These are phyloP conservation scores for Aplysina aerophoba DNA, from an alignment of 37 sponge, comb jelly and placozoan genomes.

Conservation along the genomic window DNA sequence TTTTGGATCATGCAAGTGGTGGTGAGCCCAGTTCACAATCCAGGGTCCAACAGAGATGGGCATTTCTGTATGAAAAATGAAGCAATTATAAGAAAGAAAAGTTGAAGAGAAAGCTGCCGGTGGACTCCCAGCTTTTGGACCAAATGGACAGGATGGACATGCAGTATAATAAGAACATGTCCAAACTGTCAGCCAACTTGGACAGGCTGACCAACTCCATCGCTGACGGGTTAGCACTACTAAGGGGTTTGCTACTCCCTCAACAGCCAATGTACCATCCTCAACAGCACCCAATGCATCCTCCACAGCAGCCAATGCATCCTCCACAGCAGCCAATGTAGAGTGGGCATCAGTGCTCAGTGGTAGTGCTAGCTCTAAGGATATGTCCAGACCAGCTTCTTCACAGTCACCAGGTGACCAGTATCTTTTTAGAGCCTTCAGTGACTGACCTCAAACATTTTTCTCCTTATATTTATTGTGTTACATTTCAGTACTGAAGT, in stretches of 20 bases:
- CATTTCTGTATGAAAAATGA: not conserved
- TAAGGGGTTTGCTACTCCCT: not conserved
- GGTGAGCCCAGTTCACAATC: no score
- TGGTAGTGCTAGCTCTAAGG: no score
- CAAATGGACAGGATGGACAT: not conserved
- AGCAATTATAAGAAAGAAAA: not conserved
- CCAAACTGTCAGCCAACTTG: not conserved
- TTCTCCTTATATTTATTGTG: no score
- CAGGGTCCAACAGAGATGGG: not conserved
- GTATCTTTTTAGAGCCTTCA: no score
- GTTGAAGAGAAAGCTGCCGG: slow-evolving; percentile 6
- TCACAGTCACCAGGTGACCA: no score
- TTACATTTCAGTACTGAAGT: no score
- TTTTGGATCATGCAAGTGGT: not conserved
- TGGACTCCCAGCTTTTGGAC: not conserved
- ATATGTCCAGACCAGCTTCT: no score
- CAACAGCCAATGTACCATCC: not conserved
- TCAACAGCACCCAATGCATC: not conserved
- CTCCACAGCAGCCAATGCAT: not conserved
- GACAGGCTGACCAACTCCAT: slow-evolving; percentile 1
- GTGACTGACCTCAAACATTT: no score
- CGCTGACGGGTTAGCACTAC: not conserved
- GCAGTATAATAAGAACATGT: not conserved
- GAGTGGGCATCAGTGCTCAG: not conserved
- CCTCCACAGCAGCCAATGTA: not conserved